Percentiles rank a stretch among this genome's conserved stretches.
These are phyloP conservation scores for Phylloscopus collybita DNA, from an alignment of 2,797 vertebrate species.

Conservation along the genomic window DNA sequence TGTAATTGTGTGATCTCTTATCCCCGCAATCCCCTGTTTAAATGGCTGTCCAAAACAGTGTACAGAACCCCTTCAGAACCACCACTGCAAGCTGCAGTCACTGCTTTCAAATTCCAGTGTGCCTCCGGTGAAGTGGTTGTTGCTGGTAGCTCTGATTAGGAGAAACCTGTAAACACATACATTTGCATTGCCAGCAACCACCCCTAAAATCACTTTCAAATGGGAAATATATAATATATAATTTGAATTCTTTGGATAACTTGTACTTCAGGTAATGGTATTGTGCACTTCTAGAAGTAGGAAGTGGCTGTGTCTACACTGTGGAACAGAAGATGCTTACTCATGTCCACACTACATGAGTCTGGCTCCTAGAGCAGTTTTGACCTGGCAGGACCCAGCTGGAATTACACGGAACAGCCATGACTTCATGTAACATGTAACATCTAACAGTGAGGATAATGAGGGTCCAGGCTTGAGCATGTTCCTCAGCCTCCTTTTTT, in stretches of 20 bases:
- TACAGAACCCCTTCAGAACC: rapidly evolving
- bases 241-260: background rate
- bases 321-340: background rate
- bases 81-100: background rate
- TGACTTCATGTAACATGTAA: background rate
- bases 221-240: background rate
- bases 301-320: background rate
- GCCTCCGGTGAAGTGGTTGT: background rate
- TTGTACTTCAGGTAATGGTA: background rate
- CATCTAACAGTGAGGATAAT: background rate
- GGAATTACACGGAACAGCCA: background rate
- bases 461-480: background rate
- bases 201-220: background rate
- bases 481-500: background rate
- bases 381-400: background rate
- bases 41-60: background rate
- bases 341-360: background rate
- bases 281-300: background rate
- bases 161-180: background rate
- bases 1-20: background rate
- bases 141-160: background rate
- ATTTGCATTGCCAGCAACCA: background rate
- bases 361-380: background rate
- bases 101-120: background rate
- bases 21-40: background rate